phyloP scores from a whole-genome alignment of 2,113 vertebrate species.

The Brienomyrus longianalis region DNA sequence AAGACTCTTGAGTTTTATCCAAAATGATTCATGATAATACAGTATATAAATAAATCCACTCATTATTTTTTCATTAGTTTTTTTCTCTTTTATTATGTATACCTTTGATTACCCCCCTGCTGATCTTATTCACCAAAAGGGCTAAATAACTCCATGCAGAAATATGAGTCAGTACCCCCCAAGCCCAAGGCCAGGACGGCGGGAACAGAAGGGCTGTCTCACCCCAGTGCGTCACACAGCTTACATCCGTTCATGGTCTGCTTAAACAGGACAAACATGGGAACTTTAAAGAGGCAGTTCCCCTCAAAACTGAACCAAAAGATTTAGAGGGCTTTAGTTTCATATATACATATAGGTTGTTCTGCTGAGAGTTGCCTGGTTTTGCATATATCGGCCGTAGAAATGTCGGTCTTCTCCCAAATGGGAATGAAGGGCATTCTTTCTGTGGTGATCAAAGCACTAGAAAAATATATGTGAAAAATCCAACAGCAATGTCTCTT shows the following conservation, averaged over 20 bases:
- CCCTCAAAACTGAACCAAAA: neutral
- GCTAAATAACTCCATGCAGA: neutral
- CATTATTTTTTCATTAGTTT: neutral
- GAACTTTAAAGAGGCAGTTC: neutral
- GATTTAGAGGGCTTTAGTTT: neutral
- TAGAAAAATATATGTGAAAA: neutral
- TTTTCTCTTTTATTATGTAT: neutral
- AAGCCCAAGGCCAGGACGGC: neutral
- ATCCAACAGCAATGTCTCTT: neutral
- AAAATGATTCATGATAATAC: neutral
- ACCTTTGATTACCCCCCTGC: neutral
- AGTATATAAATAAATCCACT: neutral
- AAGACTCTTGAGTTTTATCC: neutral
- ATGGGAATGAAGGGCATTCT: neutral
- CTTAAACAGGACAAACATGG: neutral
- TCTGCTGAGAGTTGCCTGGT: neutral
- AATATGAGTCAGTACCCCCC: neutral
- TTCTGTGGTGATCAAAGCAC: neutral
- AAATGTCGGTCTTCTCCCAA: neutral
- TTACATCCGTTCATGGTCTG: neutral
- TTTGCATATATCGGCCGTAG: neutral
- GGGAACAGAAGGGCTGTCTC: neutral
- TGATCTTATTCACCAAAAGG: neutral
- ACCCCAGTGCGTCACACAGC: neutral
- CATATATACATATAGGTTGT: neutral